Evolutionary conservation across 2,113 vertebrate genomes (phyloP).

Genomic region (Nycticebus coucang): DNA sequence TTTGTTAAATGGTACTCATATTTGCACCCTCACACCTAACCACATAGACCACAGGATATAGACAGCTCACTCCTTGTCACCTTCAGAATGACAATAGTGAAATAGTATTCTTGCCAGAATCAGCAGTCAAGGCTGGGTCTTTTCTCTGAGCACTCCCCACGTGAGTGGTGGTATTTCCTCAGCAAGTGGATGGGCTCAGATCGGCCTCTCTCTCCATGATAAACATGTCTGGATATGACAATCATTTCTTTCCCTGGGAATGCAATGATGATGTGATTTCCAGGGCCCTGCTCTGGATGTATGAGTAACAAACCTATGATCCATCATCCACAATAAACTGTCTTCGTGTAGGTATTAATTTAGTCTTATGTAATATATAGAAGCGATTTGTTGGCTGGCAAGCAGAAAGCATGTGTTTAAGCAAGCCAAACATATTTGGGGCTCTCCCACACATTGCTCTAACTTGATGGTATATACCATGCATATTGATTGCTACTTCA

Average conservation of each 20-base stretch:
- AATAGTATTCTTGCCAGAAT: not conserved
- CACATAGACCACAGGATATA: not conserved
- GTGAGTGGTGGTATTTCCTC: not conserved
- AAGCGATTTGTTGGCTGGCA: constrained; percentile 66
- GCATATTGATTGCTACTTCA: constrained; percentile 63
- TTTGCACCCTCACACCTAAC: not conserved
- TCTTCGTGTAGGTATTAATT: constrained; percentile 71
- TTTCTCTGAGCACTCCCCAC: not conserved
- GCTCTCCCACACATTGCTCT: constrained; percentile 61
- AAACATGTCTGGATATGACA: constrained; percentile 71
- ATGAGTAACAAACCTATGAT: constrained; percentile 69
- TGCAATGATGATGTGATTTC: constrained; percentile 75
- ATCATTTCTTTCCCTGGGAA: constrained; percentile 69
- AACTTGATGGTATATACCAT: constrained; percentile 44
- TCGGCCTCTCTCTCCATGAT: constrained; percentile 48
- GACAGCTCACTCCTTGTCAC: not conserved
- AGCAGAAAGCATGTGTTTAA: constrained; percentile 73
- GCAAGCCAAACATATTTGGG: constrained; percentile 61
- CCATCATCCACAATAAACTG: constrained; percentile 73
- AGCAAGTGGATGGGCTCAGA: not conserved
- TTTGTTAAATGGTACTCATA: not conserved
- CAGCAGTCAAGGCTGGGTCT: not conserved
- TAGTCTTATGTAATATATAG: constrained; percentile 75
- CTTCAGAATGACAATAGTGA: not conserved
- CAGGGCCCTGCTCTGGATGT: constrained; percentile 73